These are phyloP conservation scores for Digitonthophagus gazella DNA, from an alignment of 2,888 invertebrate species.

Conservation along the genomic window DNA sequence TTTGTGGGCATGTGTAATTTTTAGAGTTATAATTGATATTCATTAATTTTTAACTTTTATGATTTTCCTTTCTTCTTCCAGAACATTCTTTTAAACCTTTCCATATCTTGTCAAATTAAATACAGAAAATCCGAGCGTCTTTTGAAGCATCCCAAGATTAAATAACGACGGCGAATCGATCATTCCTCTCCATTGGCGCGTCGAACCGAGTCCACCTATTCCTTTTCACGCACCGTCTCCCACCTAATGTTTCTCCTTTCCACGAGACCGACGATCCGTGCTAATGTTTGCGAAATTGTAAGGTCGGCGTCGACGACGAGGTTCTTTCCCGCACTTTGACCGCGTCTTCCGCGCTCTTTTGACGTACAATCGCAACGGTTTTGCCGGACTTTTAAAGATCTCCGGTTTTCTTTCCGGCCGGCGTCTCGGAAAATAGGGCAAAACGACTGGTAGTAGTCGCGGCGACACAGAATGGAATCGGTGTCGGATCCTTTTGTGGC, in stretches of 20 bases:
- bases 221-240: neutral
- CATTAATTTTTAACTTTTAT: too few relatives aligned
- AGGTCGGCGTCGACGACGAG: neutral
- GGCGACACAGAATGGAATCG: neutral
- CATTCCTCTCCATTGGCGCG: neutral
- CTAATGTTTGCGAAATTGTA: neutral
- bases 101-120: neutral
- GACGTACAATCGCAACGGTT: neutral
- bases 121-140: neutral
- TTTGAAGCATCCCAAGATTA: neutral
- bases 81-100: too few relatives aligned
- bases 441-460: too few relatives aligned
- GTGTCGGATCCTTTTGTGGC: neutral
- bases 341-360: neutral
- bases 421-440: neutral
- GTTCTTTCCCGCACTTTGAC: neutral
- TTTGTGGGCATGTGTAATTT: too few relatives aligned
- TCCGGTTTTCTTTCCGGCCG: neutral
- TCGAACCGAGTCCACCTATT: neutral
- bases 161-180: neutral
- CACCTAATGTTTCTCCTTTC: neutral
- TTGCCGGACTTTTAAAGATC: neutral
- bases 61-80: too few relatives aligned
- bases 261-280: neutral
- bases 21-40: too few relatives aligned